Evolutionary conservation across 2,797 vertebrate genomes (phyloP).

Genomic region (Cryptoprocta ferox): DNA sequence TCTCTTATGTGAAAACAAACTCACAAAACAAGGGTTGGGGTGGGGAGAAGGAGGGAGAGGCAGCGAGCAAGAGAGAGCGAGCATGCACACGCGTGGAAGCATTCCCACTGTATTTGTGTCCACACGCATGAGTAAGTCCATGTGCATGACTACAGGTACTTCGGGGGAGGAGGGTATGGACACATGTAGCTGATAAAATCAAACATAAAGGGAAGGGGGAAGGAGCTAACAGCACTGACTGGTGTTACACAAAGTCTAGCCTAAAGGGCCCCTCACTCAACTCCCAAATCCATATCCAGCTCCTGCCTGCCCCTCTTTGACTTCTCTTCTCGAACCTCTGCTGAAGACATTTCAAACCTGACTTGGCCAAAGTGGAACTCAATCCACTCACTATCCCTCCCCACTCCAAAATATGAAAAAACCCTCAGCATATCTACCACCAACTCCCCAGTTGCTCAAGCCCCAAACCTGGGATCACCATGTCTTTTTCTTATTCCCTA

Average conservation of each 20-base stretch:
- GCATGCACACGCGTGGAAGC: rapidly evolving
- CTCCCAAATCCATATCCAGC: background rate
- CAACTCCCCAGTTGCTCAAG: background rate
- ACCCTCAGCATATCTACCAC: background rate
- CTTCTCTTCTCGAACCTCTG: background rate
- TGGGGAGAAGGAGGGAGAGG: background rate
- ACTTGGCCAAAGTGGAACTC: background rate
- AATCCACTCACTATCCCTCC: background rate
- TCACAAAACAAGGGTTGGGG: background rate
- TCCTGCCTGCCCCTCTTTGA: background rate
- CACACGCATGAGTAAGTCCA: background rate
- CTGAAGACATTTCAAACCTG: background rate
- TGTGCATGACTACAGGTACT: background rate
- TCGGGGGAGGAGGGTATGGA: background rate
- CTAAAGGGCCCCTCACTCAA: background rate
- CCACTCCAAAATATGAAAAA: background rate
- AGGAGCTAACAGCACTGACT: background rate
- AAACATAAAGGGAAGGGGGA: background rate
- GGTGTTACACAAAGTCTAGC: background rate
- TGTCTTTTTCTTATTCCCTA: background rate
- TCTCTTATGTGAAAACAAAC: background rate
- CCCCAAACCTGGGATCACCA: background rate
- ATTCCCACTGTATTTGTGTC: background rate
- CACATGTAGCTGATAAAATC: background rate
- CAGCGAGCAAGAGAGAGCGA: rapidly evolving